These are phyloP conservation scores for Dendrocopos noguchii DNA, from an alignment of 2,113 vertebrate genomes.

Conservation along the genomic window DNA sequence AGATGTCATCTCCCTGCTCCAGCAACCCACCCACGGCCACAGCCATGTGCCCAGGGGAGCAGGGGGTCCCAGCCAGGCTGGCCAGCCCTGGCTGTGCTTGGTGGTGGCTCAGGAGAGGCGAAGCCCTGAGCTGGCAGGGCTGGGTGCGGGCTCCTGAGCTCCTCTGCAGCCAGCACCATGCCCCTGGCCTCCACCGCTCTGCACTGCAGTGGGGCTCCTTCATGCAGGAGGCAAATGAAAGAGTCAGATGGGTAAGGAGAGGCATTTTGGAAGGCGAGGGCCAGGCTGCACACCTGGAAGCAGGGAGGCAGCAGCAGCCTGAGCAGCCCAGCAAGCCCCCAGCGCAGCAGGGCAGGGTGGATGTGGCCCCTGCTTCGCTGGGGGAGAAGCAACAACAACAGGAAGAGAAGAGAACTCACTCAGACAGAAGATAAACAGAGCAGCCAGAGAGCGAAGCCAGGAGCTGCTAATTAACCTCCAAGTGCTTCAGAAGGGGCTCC, in stretches of 20 bases:
- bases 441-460: not conserved
- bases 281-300: not conserved
- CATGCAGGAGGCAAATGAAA: not conserved
- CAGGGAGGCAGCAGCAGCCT: not conserved
- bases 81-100: accelerated
- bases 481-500: not conserved
- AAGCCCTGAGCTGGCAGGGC: accelerated
- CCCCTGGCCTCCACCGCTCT: not conserved
- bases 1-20: not conserved
- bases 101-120: not conserved
- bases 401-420: not conserved
- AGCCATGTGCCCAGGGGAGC: not conserved
- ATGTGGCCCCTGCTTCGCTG: accelerated
- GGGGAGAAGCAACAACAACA: conserved; percentile 36
- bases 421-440: conserved; percentile 55
- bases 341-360: not conserved
- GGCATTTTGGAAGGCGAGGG: not conserved
- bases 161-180: not conserved
- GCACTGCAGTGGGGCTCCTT: accelerated
- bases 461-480: conserved; percentile 49
- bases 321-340: not conserved
- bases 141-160: not conserved
- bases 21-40: not conserved
- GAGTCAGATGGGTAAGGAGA: not conserved
- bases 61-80: accelerated